Percentiles rank a stretch among this genome's conserved stretches.
These are phyloP conservation scores for Vulpes ferrilata DNA, from an alignment of 2,113 vertebrate genomes.

Conservation along the genomic window DNA sequence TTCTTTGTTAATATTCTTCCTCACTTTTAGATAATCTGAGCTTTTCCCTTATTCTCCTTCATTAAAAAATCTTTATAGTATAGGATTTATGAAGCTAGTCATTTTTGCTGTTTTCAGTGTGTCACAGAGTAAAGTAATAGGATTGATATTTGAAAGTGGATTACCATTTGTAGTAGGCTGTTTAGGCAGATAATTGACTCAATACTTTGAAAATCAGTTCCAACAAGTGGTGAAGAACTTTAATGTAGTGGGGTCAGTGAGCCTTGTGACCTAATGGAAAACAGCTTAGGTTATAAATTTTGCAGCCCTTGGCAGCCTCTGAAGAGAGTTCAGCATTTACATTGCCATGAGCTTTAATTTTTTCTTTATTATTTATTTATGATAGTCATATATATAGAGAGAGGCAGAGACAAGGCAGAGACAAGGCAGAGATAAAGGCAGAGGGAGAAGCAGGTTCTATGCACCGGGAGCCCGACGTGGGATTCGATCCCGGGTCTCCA, in stretches of 20 bases:
- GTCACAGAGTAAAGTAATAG: constrained; percentile 42
- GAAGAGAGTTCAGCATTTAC: neutral
- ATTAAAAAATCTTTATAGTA: neutral
- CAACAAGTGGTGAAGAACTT: constrained; percentile 51
- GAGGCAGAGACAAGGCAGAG: too few relatives aligned
- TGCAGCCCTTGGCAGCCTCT: neutral
- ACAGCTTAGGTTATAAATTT: constrained; percentile 21
- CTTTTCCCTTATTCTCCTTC: neutral
- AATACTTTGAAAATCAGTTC: constrained; percentile 50
- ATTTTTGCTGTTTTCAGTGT: neutral
- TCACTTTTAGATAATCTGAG: neutral
- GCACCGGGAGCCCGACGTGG: too few relatives aligned
- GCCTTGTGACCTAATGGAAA: neutral
- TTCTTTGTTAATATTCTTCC: neutral
- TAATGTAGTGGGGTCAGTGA: constrained; percentile 50
- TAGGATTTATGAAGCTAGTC: neutral
- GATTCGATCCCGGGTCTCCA: too few relatives aligned
- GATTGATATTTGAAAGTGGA: constrained; percentile 54
- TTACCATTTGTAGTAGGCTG: constrained; percentile 29
- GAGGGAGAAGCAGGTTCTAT: too few relatives aligned
- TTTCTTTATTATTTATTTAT: too few relatives aligned
- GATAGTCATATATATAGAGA: too few relatives aligned
- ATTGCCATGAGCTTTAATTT: neutral
- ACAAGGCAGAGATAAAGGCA: too few relatives aligned
- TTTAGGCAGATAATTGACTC: constrained; percentile 39